These are phyloP conservation scores for Ophonus ardosiacus DNA, from an alignment of 2,888 invertebrate genomes.

Conservation along the genomic window DNA sequence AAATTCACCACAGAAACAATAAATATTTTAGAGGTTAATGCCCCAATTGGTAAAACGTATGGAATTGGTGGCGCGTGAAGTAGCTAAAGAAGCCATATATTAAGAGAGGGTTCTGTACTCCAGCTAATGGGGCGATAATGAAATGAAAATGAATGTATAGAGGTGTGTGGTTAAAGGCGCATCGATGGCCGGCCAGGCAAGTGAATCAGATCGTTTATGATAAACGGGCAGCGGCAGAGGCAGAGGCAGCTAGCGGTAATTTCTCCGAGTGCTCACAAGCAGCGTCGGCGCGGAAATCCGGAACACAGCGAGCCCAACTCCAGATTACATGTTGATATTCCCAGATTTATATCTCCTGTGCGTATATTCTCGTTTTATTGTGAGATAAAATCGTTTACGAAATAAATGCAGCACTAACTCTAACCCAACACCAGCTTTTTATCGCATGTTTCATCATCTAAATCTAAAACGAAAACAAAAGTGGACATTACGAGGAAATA, in stretches of 20 bases:
- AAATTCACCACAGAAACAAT: too few species aligned
- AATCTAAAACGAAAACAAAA: constrained; percentile 8
- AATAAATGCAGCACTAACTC: constrained; percentile 34
- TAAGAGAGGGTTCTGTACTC: not conserved
- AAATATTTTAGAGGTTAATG: not conserved
- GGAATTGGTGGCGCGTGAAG: not conserved
- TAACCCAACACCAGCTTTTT: not conserved
- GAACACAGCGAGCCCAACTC: constrained; percentile 37
- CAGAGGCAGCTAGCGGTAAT: constrained; percentile 51
- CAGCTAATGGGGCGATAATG: not conserved
- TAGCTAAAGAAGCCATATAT: not conserved
- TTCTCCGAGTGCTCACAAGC: constrained; percentile 51
- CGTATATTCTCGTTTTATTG: constrained; percentile 22
- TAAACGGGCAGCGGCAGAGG: constrained; percentile 43
- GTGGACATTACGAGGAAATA: not conserved
- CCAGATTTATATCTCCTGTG: constrained; percentile 47
- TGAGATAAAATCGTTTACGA: constrained; percentile 44
- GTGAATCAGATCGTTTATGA: constrained; percentile 62
- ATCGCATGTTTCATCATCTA: constrained; percentile 30
- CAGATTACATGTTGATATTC: constrained; percentile 55
- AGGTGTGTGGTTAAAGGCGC: not conserved
- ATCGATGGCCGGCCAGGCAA: constrained; percentile 5
- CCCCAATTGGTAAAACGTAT: not conserved
- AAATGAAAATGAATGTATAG: constrained; percentile 9
- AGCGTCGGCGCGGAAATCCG: constrained; percentile 55